Base-by-base conservation (phyloP, 2,797 vertebrate species). In the Glossophaga mutica region DNA sequence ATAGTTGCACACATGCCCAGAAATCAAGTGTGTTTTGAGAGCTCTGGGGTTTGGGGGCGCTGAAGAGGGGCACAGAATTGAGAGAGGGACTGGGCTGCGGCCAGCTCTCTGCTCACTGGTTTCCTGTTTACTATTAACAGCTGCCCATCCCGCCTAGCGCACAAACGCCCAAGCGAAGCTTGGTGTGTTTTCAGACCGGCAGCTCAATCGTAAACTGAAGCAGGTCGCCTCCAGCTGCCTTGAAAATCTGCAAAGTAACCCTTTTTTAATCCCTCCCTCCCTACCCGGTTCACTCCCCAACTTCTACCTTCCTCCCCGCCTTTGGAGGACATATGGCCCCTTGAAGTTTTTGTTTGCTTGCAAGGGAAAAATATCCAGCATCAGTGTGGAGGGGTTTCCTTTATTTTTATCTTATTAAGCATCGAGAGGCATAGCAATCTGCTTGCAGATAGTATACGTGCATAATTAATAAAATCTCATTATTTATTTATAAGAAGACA, bases 391-490 rank as follows among this genome's bases (percentile, higher is more conserved):
- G 85, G 71, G 87, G 68, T 92, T 94, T 88, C 85, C 39, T 71
- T 39, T 83, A 82, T 76, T 57, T 83, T 84, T 39, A 70, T 95
- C 77, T 96, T 97, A 95, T 96, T 96, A 94, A 96, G 96, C 94
- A 96, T 92, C 87, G 84, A 96, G 92, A 96, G 96, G 97, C 92
- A 78, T 70, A 96, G 96, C 94, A 87, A 96, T 92, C 97, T 95
- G 97, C 97, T 91, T 95, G 94, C 96, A 94, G 96, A 94, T 95
- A 97, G 97, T 95, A 46, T 74, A 77, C 4, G 97, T 96, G 97
- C 97, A 94, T 98, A 94, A 98, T 98, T 98, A 98, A 98, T 98
- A 97, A 97, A 97, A 97, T 10, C 74, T 97, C 98, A 86, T 98
- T 57, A 97, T 98, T 98, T 98, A 98, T 97, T 97, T 98, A 98